Evolutionary conservation across 2,797 vertebrate species (phyloP).

Genomic region (Vultur gryphus): DNA sequence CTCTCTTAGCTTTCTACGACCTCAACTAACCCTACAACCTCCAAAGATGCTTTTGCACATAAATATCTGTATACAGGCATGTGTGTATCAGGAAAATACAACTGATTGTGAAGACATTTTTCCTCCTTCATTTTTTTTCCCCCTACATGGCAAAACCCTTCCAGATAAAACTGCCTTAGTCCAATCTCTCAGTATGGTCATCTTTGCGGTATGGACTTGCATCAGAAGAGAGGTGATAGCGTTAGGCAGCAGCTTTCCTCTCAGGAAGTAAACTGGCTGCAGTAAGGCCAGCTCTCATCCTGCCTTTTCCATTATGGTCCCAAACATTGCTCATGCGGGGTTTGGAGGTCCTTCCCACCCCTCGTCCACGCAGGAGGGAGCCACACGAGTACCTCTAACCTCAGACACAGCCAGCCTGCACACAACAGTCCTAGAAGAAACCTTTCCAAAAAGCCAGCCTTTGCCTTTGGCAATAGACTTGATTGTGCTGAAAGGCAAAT

Average conservation of each 20-base stretch:
- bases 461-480: neutral
- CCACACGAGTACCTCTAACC: neutral
- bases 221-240: neutral
- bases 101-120: neutral
- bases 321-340: fast-evolving
- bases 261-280: neutral
- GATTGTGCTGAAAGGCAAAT: neutral
- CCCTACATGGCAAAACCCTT: neutral
- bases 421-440: neutral
- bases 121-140: neutral
- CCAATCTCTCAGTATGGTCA: neutral
- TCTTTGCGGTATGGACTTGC: neutral
- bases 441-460: neutral
- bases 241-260: neutral
- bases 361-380: neutral
- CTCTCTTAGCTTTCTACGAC: neutral
- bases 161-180: neutral
- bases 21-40: neutral
- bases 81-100: neutral
- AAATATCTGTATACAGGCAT: neutral
- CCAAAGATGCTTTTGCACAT: neutral
- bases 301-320: neutral
- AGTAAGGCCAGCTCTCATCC: neutral
- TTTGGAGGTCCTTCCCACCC: neutral
- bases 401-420: neutral